Evolutionary conservation across 2,113 vertebrate species (phyloP).

Genomic region (Thalassoma bifasciatum): DNA sequence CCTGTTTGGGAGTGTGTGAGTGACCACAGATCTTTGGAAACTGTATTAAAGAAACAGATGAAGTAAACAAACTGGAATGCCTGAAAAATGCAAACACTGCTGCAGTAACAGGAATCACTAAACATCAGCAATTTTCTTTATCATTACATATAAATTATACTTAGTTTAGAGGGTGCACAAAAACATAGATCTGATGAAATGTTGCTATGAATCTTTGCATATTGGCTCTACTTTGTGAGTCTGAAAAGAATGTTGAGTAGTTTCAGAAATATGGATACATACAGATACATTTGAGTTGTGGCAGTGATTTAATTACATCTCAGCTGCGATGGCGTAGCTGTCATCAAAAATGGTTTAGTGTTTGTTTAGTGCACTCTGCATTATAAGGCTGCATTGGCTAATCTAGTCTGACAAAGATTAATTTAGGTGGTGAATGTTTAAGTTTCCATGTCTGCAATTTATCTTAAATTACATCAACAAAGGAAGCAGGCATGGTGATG

Average conservation of each 20-base stretch:
- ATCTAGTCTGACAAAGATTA: not conserved
- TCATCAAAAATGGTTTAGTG: not conserved
- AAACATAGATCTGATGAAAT: not conserved
- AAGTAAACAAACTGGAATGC: too few species aligned
- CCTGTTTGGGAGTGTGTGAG: too few species aligned
- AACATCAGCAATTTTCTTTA: too few species aligned
- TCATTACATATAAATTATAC: too few species aligned
- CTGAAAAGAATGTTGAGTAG: not conserved
- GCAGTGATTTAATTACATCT: not conserved
- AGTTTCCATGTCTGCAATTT: conserved; percentile 17
- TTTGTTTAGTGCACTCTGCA: not conserved
- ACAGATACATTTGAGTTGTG: not conserved
- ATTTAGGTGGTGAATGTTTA: conserved; percentile 22
- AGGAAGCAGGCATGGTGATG: not conserved
- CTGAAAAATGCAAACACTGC: too few species aligned
- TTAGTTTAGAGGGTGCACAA: not conserved
- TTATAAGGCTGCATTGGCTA: not conserved
- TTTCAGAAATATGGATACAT: conserved; percentile 4
- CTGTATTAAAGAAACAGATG: too few species aligned
- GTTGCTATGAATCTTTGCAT: not conserved
- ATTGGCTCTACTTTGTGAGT: not conserved
- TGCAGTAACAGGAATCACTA: too few species aligned
- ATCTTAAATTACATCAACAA: conserved; percentile 19
- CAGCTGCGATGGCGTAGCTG: not conserved
- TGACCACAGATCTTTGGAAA: too few species aligned